Evolutionary conservation across 2,888 invertebrate genomes (phyloP).

Genomic region (Chrysomela aeneicollis): DNA sequence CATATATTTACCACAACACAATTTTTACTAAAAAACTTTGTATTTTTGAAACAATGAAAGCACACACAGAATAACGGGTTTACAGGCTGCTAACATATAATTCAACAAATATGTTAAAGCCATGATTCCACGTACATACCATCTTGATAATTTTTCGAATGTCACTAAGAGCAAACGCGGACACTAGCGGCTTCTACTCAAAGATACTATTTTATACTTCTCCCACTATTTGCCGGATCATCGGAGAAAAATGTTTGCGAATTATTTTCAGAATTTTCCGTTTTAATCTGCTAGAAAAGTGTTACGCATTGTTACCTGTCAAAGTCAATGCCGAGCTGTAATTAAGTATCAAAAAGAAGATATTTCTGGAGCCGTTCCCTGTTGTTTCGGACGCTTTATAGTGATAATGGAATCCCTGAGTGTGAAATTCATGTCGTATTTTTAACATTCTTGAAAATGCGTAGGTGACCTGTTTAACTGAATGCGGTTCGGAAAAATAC

Average conservation of each 20-base stretch:
- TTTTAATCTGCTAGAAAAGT: constrained; percentile 42
- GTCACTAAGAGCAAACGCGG: constrained; percentile 37
- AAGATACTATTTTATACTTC: constrained; percentile 44
- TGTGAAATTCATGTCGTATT: background rate
- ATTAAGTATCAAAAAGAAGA: constrained; percentile 12
- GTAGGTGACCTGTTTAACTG: background rate
- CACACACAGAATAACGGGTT: too few relatives aligned
- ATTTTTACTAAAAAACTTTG: too few relatives aligned
- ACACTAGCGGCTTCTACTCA: constrained; percentile 39
- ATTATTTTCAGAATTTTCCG: constrained; percentile 39
- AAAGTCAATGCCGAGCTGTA: constrained; percentile 23
- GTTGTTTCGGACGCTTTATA: constrained; percentile 3
- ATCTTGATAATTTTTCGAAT: constrained; percentile 38
- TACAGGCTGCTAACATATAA: background rate
- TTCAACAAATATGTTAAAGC: background rate
- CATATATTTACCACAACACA: too few relatives aligned
- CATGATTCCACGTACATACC: constrained; percentile 33
- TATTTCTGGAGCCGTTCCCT: background rate
- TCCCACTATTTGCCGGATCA: constrained; percentile 37
- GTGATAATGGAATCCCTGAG: constrained; percentile 5
- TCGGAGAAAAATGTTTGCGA: constrained; percentile 40
- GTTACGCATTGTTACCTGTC: constrained; percentile 38
- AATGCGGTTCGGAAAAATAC: background rate
- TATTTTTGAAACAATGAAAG: too few relatives aligned
- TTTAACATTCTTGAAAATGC: background rate